Percentiles rank a stretch among this genome's conserved stretches.
phyloP scores from a whole-genome alignment of 2,888 invertebrate genomes.

The Microplitis manilae region DNA sequence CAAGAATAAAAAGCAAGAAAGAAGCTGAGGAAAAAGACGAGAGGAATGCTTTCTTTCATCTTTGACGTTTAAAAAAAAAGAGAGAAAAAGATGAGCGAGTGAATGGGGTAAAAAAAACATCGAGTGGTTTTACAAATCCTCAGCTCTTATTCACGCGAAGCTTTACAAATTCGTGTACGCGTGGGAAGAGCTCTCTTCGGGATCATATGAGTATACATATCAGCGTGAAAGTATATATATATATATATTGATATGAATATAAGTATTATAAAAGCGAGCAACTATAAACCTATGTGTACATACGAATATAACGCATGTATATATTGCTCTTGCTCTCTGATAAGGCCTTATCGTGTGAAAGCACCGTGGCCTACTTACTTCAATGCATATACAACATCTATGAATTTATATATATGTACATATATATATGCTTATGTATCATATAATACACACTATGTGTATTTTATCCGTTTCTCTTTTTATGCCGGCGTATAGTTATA shows the following conservation, averaged over 20 bases:
- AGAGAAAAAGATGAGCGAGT: constrained; percentile 27
- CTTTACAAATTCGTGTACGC: constrained; percentile 52
- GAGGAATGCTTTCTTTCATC: constrained; percentile 29
- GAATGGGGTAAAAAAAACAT: constrained; percentile 37
- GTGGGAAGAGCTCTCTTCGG: constrained; percentile 29
- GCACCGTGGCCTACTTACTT: constrained; percentile 70
- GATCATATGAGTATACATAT: not conserved
- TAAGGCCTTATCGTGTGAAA: constrained; percentile 70
- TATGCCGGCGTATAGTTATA: constrained; percentile 43
- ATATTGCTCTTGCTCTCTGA: constrained; percentile 56
- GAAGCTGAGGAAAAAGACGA: constrained; percentile 17
- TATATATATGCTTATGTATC: not conserved
- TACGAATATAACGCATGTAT: constrained; percentile 43
- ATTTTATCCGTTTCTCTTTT: constrained; percentile 30
- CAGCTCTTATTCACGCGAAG: constrained; percentile 48
- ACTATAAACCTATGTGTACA: constrained; percentile 29
- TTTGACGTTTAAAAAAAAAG: constrained; percentile 18
- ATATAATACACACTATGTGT: not conserved
- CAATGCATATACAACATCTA: constrained; percentile 34
- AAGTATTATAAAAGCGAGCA: constrained; percentile 30
- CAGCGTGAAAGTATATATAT: not conserved
- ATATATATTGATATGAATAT: constrained; percentile 13
- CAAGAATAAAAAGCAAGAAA: constrained; percentile 19
- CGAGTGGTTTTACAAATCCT: constrained; percentile 49
- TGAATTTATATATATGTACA: constrained; percentile 7